Evolutionary conservation across 2,888 invertebrate species (phyloP).

Genomic region (Megaustenia siamemsis): DNA sequence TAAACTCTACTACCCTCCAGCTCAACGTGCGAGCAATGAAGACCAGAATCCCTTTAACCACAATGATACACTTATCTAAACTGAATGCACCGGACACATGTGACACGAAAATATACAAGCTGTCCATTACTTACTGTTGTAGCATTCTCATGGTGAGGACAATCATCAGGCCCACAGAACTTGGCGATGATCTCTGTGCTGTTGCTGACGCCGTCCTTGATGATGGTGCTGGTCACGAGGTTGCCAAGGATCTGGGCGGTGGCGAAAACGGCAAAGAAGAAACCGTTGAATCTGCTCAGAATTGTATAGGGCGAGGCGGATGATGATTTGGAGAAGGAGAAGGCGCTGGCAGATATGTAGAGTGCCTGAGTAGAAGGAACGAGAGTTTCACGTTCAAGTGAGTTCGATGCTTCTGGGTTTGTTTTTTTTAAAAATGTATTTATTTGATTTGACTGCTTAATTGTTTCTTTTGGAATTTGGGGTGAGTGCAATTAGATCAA

Average conservation of each 20-base stretch:
- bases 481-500: too few species aligned
- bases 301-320: constrained; percentile 64
- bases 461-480: too few species aligned
- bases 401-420: too few species aligned
- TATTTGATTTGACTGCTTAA: too few species aligned
- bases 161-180: constrained; percentile 59
- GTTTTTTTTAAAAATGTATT: too few species aligned
- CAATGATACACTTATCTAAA: too few species aligned
- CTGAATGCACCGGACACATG: too few species aligned
- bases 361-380: too few species aligned
- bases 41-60: too few species aligned
- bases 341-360: constrained; percentile 73
- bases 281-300: constrained; percentile 73
- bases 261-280: constrained; percentile 74
- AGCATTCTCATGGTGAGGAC: constrained; percentile 54
- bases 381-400: too few species aligned
- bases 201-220: constrained; percentile 65
- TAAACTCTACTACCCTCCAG: too few species aligned
- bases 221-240: constrained; percentile 72
- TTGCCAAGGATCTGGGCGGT: constrained; percentile 76
- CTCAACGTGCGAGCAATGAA: too few species aligned
- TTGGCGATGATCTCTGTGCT: constrained; percentile 48
- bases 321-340: constrained; percentile 66
- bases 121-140: constrained; percentile 51
- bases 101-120: not conserved